A percentile compares a stretch with the other conserved stretches of the same genome.
Evolutionary conservation across 2,888 invertebrate genomes (phyloP).

Genomic region (Reticulitermes lucifugus): DNA sequence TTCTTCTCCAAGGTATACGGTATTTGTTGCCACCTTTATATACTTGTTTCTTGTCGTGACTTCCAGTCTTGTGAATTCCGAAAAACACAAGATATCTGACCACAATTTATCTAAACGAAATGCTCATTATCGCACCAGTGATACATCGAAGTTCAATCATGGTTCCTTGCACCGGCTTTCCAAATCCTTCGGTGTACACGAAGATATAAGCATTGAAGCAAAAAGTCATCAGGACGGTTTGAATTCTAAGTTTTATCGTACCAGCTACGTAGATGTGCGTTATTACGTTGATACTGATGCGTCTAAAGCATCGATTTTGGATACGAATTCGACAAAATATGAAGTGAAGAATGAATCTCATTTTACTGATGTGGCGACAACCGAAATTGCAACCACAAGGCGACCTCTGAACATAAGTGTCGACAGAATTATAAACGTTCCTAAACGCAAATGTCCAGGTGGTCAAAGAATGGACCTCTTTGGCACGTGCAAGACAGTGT

Average conservation of each 20-base stretch:
- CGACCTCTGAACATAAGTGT: neutral
- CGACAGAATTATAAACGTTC: neutral
- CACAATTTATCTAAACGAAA: neutral
- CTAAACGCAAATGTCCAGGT: neutral
- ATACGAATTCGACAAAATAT: neutral
- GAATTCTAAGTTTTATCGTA: no score
- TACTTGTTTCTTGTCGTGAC: neutral
- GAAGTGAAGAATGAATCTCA: neutral
- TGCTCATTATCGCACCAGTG: neutral
- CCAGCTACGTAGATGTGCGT: neutral
- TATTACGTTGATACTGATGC: neutral
- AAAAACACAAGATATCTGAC: neutral
- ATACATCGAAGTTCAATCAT: neutral
- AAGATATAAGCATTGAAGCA: no score
- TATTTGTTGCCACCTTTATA: neutral
- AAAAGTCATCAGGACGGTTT: no score
- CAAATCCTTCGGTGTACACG: no score
- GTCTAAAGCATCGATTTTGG: neutral
- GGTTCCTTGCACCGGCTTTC: neutral
- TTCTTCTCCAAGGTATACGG: neutral
- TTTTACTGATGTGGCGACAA: neutral
- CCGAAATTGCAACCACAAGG: neutral
- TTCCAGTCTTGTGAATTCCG: neutral
- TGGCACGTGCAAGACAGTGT: neutral
- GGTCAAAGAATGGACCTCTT: neutral